Evolutionary conservation across 37 sponge, comb jelly and placozoan species (phyloP), one percentile per base, ranked within the genome.

Genomic region (Amphimedon queenslandica): DNA sequence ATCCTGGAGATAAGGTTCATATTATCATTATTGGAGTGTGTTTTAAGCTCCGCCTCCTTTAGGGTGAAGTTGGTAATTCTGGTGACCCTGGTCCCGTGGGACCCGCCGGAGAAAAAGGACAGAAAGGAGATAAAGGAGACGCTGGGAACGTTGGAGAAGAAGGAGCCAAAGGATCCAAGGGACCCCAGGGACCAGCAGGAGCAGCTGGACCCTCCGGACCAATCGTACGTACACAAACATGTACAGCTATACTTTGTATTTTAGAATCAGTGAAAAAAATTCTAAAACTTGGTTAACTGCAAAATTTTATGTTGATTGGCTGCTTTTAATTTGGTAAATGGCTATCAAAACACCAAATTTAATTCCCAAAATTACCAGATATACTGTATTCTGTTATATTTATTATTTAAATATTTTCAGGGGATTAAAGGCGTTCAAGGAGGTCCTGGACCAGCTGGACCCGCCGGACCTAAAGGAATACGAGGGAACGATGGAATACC

Each of bases 191-290:
- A 24, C 38, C 29, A 42, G 51, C 32, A 36, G 85, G 85, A 67
- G 85, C 85, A 42, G 42, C 72, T 67, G 85, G 85, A 37, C 85
- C 85, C 35, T 73, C 58, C n/a, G 85, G 85, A 5, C 74, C 68
- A 3, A 18, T 32, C 8, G 85, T 84, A 73, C 58, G 84, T 18
- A 20, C n/a, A n/a, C n/a, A n/a, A n/a, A n/a, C n/a, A n/a, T n/a
- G n/a, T n/a, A n/a, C n/a, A n/a, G n/a, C n/a, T n/a, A n/a, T n/a
- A n/a, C n/a, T n/a, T n/a, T n/a, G n/a, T n/a, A n/a, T n/a, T n/a
- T n/a, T n/a, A n/a, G n/a, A n/a, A n/a, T n/a, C n/a, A n/a, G n/a
- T n/a, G n/a, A n/a, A n/a, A n/a, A n/a, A n/a, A n/a, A n/a, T n/a
- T n/a, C n/a, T n/a, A n/a, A n/a, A n/a, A n/a, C n/a, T n/a, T n/a